Percentiles rank a stretch among this genome's conserved stretches.
Evolutionary conservation across 2,797 vertebrate genomes (phyloP).

Genomic region (Kryptolebias ocellatus): DNA sequence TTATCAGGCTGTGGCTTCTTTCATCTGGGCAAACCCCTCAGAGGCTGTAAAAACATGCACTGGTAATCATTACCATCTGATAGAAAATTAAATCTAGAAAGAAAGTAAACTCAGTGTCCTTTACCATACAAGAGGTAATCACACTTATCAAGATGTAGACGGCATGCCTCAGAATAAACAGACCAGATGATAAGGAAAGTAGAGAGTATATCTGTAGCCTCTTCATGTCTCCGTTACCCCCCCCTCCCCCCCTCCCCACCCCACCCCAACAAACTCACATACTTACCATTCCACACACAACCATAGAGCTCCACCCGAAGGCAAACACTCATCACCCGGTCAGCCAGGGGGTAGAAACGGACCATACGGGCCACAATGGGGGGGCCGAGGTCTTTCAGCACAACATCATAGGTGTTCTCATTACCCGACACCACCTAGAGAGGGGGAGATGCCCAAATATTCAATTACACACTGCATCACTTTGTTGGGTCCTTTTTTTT

Average conservation of each 20-base stretch:
- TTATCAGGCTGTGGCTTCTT: constrained; percentile 61
- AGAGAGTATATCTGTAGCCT: neutral
- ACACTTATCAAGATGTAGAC: constrained; percentile 20
- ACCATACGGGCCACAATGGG: constrained; percentile 90
- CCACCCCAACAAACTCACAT: constrained; percentile 3
- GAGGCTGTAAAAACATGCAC: constrained; percentile 45
- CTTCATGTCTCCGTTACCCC: neutral
- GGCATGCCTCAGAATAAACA: constrained; percentile 14
- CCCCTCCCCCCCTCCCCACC: neutral
- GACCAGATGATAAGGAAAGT: constrained; percentile 17
- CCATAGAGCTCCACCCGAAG: constrained; percentile 96
- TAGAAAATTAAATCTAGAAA: constrained; percentile 12
- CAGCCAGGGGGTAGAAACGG: constrained; percentile 91
- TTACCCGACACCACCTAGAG: constrained; percentile 91
- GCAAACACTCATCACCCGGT: constrained; percentile 96
- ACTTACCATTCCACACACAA: constrained; percentile 90
- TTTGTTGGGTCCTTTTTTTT: neutral
- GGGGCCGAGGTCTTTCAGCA: constrained; percentile 93
- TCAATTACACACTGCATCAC: constrained; percentile 26
- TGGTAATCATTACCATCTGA: constrained; percentile 49
- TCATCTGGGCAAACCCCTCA: constrained; percentile 46
- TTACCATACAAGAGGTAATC: constrained; percentile 18
- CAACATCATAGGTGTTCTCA: constrained; percentile 90
- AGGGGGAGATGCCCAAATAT: constrained; percentile 34
- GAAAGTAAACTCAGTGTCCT: constrained; percentile 15